Evolutionary conservation across 2,888 invertebrate genomes (phyloP), one percentile per base, ranked within the genome.

Genomic region (Odontothrips loti): DNA sequence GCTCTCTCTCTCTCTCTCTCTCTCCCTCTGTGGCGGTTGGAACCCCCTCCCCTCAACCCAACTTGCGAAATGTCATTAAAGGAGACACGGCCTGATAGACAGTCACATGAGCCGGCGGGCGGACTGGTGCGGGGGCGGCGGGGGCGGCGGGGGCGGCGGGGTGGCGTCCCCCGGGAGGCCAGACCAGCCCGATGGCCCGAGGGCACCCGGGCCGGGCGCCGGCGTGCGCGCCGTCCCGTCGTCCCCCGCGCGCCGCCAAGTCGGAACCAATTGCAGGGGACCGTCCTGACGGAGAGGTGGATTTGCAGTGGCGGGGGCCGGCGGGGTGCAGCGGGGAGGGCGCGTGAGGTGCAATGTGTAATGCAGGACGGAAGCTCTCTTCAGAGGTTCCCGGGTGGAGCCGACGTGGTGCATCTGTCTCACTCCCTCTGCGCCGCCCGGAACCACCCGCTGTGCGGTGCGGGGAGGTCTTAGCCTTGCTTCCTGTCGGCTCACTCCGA

Each of bases 61-160:
- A 75, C 68, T 75, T 27, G 68, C 68, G 68, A 75, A 75, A 75
- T 75, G 68, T 75, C 68, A 75, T 75, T 75, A 75, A 75, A 75
- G 68, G 68, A 75, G 68, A 75, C 68, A 75, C 68, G 68, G 68
- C 23, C 68, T 75, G 68, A 75, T 75, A 75, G 68, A 75, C 68
- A 75, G 68, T 75, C 68, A 75, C 68, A 75, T 75, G 68, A 75
- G 68, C 68, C 68, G 68, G 23, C 68, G 27, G n/a, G 68, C 27
- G 68, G 68, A 12, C 12, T 58, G 68, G 63, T 63, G 63, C 63
- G n/a, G 48, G 48, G 48, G 48, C 48, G 48, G 10, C 48, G 48
- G 51, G 51, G 51, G 51, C 17, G 51, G 51, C 11, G 51, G 17
- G 51, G 51, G 20, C 58, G 58, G 58, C 58, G 68, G 68, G 23